phyloP scores from a whole-genome alignment of 1,140 invertebrate genomes.

The Penaeus vannamei region DNA sequence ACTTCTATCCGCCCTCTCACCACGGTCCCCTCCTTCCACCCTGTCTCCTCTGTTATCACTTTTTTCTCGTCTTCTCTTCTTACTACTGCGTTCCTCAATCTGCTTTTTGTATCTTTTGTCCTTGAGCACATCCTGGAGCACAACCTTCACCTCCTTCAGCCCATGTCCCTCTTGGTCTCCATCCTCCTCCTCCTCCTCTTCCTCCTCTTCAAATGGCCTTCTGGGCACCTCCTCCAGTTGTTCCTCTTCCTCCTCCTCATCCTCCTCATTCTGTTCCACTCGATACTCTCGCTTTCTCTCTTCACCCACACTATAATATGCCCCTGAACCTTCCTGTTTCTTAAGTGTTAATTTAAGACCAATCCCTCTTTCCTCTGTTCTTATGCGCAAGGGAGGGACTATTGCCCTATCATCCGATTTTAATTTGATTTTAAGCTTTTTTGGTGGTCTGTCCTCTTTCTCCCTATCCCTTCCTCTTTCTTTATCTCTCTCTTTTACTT shows the following conservation, averaged over 20 bases:
- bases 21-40: slow-evolving; percentile 5
- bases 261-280: slow-evolving; percentile 56
- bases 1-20: slow-evolving; percentile 42
- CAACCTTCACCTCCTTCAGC: slow-evolving; percentile 58
- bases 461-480: slow-evolving; percentile 55
- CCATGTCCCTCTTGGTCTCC: slow-evolving; percentile 20
- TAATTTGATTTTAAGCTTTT: slow-evolving; percentile 62
- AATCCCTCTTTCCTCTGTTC: slow-evolving; percentile 55
- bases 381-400: slow-evolving; percentile 56
- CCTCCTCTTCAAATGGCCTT: slow-evolving; percentile 24
- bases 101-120: slow-evolving; percentile 61
- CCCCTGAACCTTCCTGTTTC: slow-evolving; percentile 61
- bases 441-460: slow-evolving; percentile 58
- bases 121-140: slow-evolving; percentile 58
- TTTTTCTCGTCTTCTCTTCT: slow-evolving; percentile 52
- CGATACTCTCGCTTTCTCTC: slow-evolving; percentile 58
- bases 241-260: slow-evolving; percentile 48
- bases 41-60: slow-evolving; percentile 50
- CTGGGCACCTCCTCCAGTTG: slow-evolving; percentile 1
- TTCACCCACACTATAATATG: slow-evolving; percentile 63
- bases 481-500: slow-evolving; percentile 44
- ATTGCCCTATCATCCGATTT: slow-evolving; percentile 47
- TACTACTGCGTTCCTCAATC: slow-evolving; percentile 47
- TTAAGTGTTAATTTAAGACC: slow-evolving; percentile 56
- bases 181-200: slow-evolving; percentile 41